phyloP scores from a whole-genome alignment of 2,797 vertebrate genomes.

The Martes flavigula region DNA sequence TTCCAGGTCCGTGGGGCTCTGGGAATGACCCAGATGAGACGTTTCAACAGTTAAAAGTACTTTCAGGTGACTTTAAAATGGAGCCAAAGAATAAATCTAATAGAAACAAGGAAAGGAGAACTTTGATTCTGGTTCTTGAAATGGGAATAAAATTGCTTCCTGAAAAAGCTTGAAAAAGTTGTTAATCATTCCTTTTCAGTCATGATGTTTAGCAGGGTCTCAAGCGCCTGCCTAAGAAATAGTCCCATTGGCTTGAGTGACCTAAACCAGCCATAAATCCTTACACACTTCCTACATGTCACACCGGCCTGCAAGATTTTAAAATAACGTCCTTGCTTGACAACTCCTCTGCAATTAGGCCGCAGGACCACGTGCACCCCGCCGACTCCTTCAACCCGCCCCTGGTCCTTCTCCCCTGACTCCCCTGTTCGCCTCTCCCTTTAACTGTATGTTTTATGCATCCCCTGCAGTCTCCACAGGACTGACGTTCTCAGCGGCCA shows the following conservation, averaged over 20 bases:
- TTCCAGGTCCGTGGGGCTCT: background rate
- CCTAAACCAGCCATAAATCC: conserved; percentile 17
- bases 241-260: conserved; percentile 24
- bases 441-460: background rate
- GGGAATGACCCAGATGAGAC: background rate
- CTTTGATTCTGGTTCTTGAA: conserved; percentile 62
- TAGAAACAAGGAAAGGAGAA: conserved; percentile 11
- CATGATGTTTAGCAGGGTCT: background rate
- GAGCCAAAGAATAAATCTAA: conserved; percentile 45
- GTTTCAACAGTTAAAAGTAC: background rate
- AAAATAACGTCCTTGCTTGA: background rate
- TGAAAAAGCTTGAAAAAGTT: conserved; percentile 47
- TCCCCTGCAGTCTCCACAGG: background rate
- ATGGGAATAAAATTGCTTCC: conserved; percentile 70
- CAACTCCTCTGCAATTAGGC: background rate
- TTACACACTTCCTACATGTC: background rate
- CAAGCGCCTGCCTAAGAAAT: conserved; percentile 30
- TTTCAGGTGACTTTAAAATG: conserved; percentile 55
- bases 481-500: background rate
- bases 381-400: fast-evolving
- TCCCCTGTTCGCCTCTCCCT: background rate
- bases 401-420: fast-evolving
- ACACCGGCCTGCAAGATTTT: background rate
- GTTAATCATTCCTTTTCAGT: conserved; percentile 56
- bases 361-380: fast-evolving